A percentile compares a stretch with the other conserved stretches of the same genome.
Conservation (phyloP, 2,113 vertebrate species). For the Neotoma lepida region DNA sequence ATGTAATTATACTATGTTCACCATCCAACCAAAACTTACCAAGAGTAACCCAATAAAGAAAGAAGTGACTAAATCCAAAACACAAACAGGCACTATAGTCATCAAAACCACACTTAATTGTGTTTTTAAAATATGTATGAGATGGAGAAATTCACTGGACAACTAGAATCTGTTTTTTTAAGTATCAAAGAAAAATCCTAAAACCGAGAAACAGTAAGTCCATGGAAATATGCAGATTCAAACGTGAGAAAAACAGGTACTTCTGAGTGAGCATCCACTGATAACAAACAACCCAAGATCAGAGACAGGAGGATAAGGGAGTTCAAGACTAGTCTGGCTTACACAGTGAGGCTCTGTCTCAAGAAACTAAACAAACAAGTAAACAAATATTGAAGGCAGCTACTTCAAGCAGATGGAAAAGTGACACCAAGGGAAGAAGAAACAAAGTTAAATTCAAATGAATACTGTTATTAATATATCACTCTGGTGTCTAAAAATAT, state of each 20-base stretch:
- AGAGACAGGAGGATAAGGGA: background rate
- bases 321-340: background rate
- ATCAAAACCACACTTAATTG: background rate
- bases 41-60: background rate
- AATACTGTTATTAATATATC: background rate
- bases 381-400: background rate
- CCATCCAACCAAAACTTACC: background rate
- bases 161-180: background rate
- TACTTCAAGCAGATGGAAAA: background rate
- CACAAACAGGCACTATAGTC: background rate
- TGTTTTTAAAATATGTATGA: background rate
- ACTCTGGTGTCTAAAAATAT: background rate
- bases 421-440: background rate
- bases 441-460: background rate
- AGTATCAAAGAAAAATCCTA: background rate
- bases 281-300: background rate
- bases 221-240: background rate
- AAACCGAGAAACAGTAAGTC: background rate
- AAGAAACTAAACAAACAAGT: rapidly evolving
- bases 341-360: background rate
- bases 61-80: background rate
- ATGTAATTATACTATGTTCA: background rate
- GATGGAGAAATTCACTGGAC: background rate
- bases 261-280: background rate
- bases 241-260: background rate